Base-by-base conservation (phyloP, 2,888 invertebrate genomes). In the Dasypogon diadema region DNA sequence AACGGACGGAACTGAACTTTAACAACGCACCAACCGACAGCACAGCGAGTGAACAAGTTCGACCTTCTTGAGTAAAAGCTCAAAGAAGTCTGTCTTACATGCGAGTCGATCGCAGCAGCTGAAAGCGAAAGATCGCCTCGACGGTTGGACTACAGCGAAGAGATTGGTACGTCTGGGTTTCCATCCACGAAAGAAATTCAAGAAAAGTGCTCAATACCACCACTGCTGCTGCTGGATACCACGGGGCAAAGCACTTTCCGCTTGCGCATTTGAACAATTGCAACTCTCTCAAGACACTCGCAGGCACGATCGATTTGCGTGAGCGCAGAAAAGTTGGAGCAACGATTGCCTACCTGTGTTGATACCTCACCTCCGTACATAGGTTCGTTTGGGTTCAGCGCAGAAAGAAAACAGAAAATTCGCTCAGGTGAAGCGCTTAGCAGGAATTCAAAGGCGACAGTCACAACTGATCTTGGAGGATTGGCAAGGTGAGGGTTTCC, bases 61-160 rank as follows among this genome's bases (percentile, higher is more conserved):
- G 85, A 86, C 86, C 86, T 86, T 86, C 85, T 82, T 84, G 84
- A 84, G 86, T 84, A 82, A 82, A 82, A 84, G 84, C 85, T 84
- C 85, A 84, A 85, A 85, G 85, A 86, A 85, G 85, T 86, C 85
- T 86, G 84, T 84, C 76, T 76, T 79, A 72, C 65, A 72, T 51
- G 63, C 72, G 75, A 75, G 51, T 30, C 76, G 73, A 68, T 73
- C 76, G 46, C 46, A 73, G 46, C 46, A 73, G 55, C 77, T 75
- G 78, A 78, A 79, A 78, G 78, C 77, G 74, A 77, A 79, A 75
- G 58, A 77, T 75, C 58, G 65, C 56, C 56, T 56, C 34, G 56
- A 56, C 42, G 73, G 37, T 24, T 37, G 56, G 73, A 56, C 54
- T 56, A 12, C 37, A 24, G 24, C 56, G 42, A 42, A 37, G 55